Conservation (phyloP, 1,140 invertebrate species). For the Drosophila erecta region DNA sequence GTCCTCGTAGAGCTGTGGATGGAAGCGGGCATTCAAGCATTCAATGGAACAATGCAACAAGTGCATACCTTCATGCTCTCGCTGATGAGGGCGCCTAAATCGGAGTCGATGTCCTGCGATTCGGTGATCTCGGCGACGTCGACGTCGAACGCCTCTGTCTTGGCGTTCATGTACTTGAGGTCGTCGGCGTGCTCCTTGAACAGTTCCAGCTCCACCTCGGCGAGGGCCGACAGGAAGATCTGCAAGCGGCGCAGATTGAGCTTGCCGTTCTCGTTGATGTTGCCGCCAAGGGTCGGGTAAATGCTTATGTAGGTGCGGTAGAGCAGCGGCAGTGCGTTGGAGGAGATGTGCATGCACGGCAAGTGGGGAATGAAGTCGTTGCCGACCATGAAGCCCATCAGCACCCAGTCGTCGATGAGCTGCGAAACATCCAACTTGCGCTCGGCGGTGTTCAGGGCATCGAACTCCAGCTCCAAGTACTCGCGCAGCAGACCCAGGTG, state of each 20-base stretch:
- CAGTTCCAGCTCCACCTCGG: constrained; percentile 92
- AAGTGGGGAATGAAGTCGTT: constrained; percentile 99
- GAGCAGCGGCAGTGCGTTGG: constrained; percentile 93
- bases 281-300: constrained; percentile 93
- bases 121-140: constrained; percentile 54
- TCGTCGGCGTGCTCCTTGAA: constrained; percentile 95
- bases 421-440: constrained; percentile 92
- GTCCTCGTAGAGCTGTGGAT: constrained; percentile 48
- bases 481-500: constrained; percentile 96
- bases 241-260: constrained; percentile 95
- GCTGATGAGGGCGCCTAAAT: constrained; percentile 64
- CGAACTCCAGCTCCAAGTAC: constrained; percentile 97
- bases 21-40: not conserved
- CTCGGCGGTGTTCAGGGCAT: constrained; percentile 88
- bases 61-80: constrained; percentile 59
- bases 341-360: constrained; percentile 96
- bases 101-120: constrained; percentile 78
- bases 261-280: constrained; percentile 95
- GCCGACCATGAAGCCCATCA: constrained; percentile 98
- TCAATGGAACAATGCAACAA: no score
- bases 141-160: constrained; percentile 86
- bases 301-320: constrained; percentile 95
- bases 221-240: constrained; percentile 92
- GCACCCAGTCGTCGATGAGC: constrained; percentile 91
- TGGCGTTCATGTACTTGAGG: constrained; percentile 93